Base-by-base conservation (phyloP, 2,888 invertebrate genomes). In the Himalopsyche kuldschensis region DNA sequence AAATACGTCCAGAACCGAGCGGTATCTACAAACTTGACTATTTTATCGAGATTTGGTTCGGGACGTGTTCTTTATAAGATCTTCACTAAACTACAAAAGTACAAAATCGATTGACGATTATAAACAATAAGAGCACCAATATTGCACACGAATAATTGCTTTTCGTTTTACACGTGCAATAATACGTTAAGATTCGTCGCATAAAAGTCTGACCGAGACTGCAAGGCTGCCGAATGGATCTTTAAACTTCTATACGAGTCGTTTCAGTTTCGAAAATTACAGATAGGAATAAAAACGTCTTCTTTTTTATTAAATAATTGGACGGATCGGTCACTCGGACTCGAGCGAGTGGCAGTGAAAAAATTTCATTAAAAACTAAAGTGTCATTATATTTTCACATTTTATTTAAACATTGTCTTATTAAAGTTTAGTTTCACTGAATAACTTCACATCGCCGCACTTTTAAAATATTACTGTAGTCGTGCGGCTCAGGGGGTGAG, bases 401-500 rank as follows among this genome's bases (percentile, higher is more conserved):
- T 63, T 63, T 32, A 48, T 81, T 32, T 24, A 47, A 76, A 48
- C 24, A 77, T 55, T 78, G 46, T 46, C 78, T 41, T 46, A 20
- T 46, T 20, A 32, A 76, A 30, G 69, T 69, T 69, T 69, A 32
- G 32, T 32, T 41, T 47, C 80, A 47, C 91, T 90, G 90, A 91
- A 90, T 90, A 90, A 91, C 90, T 90, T 91, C 91, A 90, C 90
- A 90, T 91, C 91, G 91, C 90, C 90, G 89, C 90, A 89, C 89
- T 77, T 41, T n/a, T 35, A 78, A 47, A 88, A 88, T 88, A 88
- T 90, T 41, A 47, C 27, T 20, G 32, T 5, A 20, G 4, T 15
- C 41, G 27, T 46, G 48, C 27, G 79, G 47, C 79, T n/a, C 47
- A 17, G 35, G 8, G 30, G 27, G 79, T 48, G 30, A 80, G 78